A percentile compares a stretch with the other conserved stretches of the same genome.
Conservation (phyloP, 2,113 vertebrate species). For the Epinephelus cyanopodus region DNA sequence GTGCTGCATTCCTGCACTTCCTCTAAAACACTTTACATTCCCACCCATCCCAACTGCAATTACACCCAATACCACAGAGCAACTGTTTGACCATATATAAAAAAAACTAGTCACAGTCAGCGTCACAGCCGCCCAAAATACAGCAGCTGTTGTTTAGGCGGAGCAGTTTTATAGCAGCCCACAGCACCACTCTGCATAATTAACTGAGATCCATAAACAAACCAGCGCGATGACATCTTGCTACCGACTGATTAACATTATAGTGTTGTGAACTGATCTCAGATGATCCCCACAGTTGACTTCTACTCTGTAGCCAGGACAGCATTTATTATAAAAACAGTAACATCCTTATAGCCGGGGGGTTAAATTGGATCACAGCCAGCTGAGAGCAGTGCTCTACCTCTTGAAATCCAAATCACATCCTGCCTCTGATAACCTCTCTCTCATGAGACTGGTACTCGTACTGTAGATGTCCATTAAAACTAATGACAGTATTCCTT, state of each 20-base stretch:
- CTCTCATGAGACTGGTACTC: conserved; percentile 5
- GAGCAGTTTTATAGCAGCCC: conserved; percentile 49
- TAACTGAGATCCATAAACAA: conserved; percentile 55
- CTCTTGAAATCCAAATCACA: conserved; percentile 6
- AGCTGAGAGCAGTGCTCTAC: conserved; percentile 6
- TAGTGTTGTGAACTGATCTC: not conserved
- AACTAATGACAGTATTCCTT: not conserved
- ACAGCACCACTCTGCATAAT: conserved; percentile 51
- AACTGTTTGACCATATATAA: conserved; percentile 66
- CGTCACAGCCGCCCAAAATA: conserved; percentile 54
- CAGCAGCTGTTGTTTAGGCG: conserved; percentile 65
- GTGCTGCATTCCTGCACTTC: conserved; percentile 69
- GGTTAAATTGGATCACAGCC: conserved; percentile 10
- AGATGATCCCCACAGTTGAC: not conserved
- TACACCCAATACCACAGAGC: conserved; percentile 61
- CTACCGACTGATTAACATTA: conserved; percentile 22
- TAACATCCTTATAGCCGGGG: not conserved
- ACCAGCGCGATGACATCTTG: conserved; percentile 34
- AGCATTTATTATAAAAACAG: not conserved
- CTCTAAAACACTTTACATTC: conserved; percentile 63
- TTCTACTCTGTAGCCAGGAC: not conserved
- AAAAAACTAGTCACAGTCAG: conserved; percentile 34
- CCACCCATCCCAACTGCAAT: conserved; percentile 59
- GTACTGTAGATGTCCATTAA: conserved; percentile 1
- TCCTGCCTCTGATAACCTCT: conserved; percentile 11